These are phyloP conservation scores for Clarias magur DNA, from an alignment of 2,113 vertebrate genomes.

Conservation along the genomic window DNA sequence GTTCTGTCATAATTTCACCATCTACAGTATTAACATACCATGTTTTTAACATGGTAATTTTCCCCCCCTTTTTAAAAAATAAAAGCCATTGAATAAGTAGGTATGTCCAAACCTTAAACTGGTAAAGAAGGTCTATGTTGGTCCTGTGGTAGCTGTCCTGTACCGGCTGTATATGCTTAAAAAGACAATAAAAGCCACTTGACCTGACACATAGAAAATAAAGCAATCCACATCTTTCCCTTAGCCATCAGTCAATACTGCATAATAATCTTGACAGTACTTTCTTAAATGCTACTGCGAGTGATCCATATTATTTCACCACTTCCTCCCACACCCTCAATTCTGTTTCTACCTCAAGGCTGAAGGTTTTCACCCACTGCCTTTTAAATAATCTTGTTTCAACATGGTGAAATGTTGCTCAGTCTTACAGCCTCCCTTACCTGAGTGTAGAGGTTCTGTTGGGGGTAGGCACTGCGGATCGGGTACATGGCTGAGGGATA, in stretches of 20 bases:
- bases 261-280: not conserved
- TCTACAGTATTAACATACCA: too few relatives aligned
- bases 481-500: slow-evolving; percentile 98
- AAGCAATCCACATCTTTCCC: not conserved
- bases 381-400: not conserved
- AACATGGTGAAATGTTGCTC: not conserved
- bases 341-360: not conserved
- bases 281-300: not conserved
- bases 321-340: not conserved
- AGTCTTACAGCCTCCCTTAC: slow-evolving; percentile 66
- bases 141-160: too few relatives aligned
- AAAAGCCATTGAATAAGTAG: too few relatives aligned
- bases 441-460: slow-evolving; percentile 97
- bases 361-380: not conserved
- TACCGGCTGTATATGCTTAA: too few relatives aligned
- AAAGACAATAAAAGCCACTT: too few relatives aligned
- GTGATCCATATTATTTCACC: not conserved
- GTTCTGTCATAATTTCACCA: too few relatives aligned
- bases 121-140: too few relatives aligned
- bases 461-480: slow-evolving; percentile 99
- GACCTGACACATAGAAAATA: not conserved
- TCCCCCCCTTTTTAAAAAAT: too few relatives aligned
- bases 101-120: too few relatives aligned
- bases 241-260: not conserved
- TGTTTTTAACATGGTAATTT: too few relatives aligned